These are phyloP conservation scores for Sinocyclocheilus maitianheensis DNA, from an alignment of 2,113 vertebrate species.

Conservation along the genomic window DNA sequence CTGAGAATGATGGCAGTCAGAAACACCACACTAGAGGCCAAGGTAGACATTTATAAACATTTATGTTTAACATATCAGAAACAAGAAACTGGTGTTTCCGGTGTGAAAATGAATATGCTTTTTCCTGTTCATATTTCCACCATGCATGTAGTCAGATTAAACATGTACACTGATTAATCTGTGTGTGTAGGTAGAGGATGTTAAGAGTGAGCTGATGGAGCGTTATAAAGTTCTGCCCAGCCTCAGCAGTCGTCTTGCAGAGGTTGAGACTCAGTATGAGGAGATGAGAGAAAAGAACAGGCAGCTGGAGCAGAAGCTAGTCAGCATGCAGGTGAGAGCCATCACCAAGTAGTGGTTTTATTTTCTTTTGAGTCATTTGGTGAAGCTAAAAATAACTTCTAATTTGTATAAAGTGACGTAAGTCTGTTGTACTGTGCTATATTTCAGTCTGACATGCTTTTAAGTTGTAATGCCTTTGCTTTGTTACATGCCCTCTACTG, in stretches of 20 bases:
- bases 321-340: constrained; percentile 70
- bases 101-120: constrained; percentile 7
- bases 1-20: constrained; percentile 89
- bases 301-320: constrained; percentile 73
- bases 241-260: constrained; percentile 70
- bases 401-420: not conserved
- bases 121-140: not conserved
- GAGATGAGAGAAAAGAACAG: constrained; percentile 74
- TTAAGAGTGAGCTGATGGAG: constrained; percentile 72
- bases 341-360: not conserved
- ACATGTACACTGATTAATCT: not conserved
- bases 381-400: constrained; percentile 8
- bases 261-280: constrained; percentile 70
- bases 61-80: not conserved
- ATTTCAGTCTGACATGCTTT: not conserved
- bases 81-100: not conserved
- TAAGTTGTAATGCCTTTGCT: not conserved
- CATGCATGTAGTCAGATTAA: constrained; percentile 1
- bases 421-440: not conserved
- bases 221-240: constrained; percentile 73
- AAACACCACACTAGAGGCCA: constrained; percentile 87
- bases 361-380: not conserved
- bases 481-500: not conserved
- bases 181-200: constrained; percentile 68
- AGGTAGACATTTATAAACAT: constrained; percentile 74